phyloP scores from a whole-genome alignment of 2,113 vertebrate species.

The Erythrolamprus reginae region DNA sequence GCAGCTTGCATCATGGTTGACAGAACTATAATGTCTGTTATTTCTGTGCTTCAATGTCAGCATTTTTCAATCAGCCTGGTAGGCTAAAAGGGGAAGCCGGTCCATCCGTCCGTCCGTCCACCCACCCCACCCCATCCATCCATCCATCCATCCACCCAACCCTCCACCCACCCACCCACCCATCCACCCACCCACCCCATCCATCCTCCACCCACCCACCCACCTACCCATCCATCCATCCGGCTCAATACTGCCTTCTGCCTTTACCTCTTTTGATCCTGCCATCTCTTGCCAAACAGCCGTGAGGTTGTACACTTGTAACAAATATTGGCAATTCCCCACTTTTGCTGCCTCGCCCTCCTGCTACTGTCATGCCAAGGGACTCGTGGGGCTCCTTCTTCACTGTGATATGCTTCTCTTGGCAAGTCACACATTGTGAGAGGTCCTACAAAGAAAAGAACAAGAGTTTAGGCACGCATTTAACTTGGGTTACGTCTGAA shows the following conservation, averaged over 20 bases:
- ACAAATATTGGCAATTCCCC: constrained; percentile 97
- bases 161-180: no score
- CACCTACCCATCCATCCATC: not conserved
- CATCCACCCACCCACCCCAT: not conserved
- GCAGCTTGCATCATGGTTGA: not conserved
- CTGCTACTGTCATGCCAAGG: constrained; percentile 96
- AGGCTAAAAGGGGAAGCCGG: not conserved
- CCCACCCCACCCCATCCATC: no score
- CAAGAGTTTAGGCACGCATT: not conserved
- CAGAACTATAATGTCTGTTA: not conserved
- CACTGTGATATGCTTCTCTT: constrained; percentile 95
- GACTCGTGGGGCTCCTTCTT: constrained; percentile 95
- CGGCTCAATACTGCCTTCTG: not conserved
- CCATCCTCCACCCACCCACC: no score
- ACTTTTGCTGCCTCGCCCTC: constrained; percentile 93
- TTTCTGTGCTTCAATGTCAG: not conserved
- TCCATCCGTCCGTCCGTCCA: no score
- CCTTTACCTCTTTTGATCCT: constrained; percentile 89
- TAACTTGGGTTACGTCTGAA: not conserved
- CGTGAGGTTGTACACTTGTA: constrained; percentile 93
- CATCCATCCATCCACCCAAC: no score
- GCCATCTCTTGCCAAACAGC: constrained; percentile 91
- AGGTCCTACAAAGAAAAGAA: constrained; percentile 77
- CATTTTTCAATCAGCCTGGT: not conserved
- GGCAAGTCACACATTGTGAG: constrained; percentile 91